Evolutionary conservation across 2,888 invertebrate species (phyloP).

Genomic region (Lordiphosa fenestrarum): DNA sequence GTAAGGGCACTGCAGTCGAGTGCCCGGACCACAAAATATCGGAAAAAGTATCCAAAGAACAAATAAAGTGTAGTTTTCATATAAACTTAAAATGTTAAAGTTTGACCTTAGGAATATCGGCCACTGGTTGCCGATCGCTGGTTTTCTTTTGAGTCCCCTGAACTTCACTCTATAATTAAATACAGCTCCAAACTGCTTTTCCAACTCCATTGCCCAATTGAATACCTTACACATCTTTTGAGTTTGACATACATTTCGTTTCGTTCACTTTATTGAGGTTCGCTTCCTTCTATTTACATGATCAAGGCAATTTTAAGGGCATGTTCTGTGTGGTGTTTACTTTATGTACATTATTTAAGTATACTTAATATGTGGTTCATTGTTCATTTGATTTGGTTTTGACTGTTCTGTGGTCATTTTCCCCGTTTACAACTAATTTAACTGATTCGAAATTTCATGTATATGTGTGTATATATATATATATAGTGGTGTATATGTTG

Average conservation of each 20-base stretch:
- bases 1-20: too few species aligned
- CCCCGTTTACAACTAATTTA: conserved; percentile 55
- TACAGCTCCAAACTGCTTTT: too few species aligned
- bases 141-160: too few species aligned
- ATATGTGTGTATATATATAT: conserved; percentile 36
- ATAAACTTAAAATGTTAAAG: too few species aligned
- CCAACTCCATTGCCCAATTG: not conserved
- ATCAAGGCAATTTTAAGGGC: conserved; percentile 40
- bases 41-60: too few species aligned
- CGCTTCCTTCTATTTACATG: conserved; percentile 45
- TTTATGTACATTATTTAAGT: conserved; percentile 30
- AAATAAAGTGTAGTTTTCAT: too few species aligned
- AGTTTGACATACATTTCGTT: conserved; percentile 6
- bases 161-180: too few species aligned
- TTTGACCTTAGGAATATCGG: too few species aligned
- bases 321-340: conserved; percentile 37
- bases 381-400: conserved; percentile 48
- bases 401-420: conserved; percentile 40
- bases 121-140: too few species aligned
- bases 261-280: conserved; percentile 14
- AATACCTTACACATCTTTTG: not conserved
- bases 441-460: conserved; percentile 43
- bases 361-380: conserved; percentile 63
- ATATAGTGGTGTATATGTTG: conserved; percentile 38
- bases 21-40: too few species aligned